A percentile compares a stretch with the other conserved stretches of the same genome.
Evolutionary conservation across 2,797 vertebrate genomes (phyloP).

Genomic region (Xerus rutilus): DNA sequence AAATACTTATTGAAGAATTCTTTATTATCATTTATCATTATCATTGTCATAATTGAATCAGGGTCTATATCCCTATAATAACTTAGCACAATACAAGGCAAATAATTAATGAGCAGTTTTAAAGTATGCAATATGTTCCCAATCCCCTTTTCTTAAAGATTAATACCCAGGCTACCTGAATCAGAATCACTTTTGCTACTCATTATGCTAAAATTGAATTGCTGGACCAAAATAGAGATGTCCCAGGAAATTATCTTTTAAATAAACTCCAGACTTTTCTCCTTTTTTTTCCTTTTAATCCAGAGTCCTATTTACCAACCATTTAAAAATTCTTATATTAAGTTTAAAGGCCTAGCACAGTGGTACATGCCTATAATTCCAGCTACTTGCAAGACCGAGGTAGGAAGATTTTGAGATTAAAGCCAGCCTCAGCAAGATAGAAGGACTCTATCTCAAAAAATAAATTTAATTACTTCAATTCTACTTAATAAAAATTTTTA

Average conservation of each 20-base stretch:
- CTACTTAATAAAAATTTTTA: constrained; percentile 27
- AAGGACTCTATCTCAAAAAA: background rate
- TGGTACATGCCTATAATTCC: background rate
- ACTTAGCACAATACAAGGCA: background rate
- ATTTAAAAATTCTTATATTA: background rate
- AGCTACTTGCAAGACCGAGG: background rate
- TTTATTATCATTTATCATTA: background rate
- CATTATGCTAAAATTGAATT: background rate
- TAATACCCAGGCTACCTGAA: background rate
- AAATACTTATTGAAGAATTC: background rate
- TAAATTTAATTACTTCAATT: background rate
- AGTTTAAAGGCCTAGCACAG: background rate
- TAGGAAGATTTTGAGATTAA: background rate
- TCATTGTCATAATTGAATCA: background rate
- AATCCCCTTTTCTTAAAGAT: constrained; percentile 18
- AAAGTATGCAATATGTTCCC: background rate
- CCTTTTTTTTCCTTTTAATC: background rate
- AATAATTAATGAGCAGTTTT: background rate
- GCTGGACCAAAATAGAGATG: background rate
- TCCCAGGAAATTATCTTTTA: constrained; percentile 3
- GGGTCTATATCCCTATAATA: background rate
- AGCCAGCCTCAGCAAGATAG: background rate
- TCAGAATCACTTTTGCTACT: background rate
- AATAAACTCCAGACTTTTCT: background rate
- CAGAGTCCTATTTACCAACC: background rate